Evolutionary conservation across 1,140 invertebrate genomes (phyloP).

Genomic region (Drosophila kepulauana): DNA sequence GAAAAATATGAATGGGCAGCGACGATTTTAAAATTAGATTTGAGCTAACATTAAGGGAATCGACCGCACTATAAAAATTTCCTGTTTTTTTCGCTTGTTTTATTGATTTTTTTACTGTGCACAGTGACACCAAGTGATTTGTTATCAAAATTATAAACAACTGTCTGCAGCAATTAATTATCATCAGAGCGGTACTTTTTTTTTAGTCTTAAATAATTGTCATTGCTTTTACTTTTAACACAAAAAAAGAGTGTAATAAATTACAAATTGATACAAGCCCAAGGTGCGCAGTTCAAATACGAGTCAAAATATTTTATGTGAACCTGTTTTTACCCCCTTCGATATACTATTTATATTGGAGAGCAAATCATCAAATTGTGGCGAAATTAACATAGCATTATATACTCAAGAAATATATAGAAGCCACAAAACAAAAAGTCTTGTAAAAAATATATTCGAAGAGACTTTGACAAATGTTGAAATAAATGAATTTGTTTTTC

Average conservation of each 20-base stretch:
- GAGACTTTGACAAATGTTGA: not conserved
- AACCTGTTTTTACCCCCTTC: constrained; percentile 16
- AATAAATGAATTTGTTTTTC: no score
- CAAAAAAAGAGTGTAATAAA: no score
- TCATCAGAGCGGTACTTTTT: not conserved
- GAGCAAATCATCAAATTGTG: not conserved
- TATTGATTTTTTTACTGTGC: not conserved
- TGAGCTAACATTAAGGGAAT: constrained; percentile 17
- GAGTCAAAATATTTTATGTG: constrained; percentile 2
- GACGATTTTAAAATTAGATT: constrained; percentile 14
- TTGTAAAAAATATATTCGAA: not conserved
- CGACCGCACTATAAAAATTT: not conserved
- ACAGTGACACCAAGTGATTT: not conserved
- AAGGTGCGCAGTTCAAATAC: not conserved
- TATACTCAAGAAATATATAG: not conserved
- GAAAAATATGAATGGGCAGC: constrained; percentile 19
- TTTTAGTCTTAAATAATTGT: not conserved
- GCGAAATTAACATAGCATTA: constrained; percentile 10
- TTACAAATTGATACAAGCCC: not conserved
- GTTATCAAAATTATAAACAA: not conserved
- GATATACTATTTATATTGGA: constrained; percentile 9
- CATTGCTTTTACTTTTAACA: not conserved
- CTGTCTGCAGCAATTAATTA: not conserved
- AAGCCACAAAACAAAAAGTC: not conserved
- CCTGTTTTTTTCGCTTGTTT: constrained; percentile 1